A percentile compares a stretch with the other conserved stretches of the same genome.
These are phyloP conservation scores for Germaria angustata DNA, from an alignment of 2,888 invertebrate species.

Conservation along the genomic window DNA sequence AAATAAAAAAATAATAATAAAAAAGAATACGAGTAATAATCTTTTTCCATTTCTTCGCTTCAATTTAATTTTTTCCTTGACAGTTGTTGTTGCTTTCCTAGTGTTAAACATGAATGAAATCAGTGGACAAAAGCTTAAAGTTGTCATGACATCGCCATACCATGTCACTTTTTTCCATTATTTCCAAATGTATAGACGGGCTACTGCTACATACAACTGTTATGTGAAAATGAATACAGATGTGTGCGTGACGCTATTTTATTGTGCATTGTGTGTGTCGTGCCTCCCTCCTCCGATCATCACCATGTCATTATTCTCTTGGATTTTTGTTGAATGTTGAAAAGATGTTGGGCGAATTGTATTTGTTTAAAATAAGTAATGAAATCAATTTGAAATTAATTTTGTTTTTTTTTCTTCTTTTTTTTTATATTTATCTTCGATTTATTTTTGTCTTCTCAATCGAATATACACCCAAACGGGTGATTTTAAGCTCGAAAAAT, in stretches of 20 bases:
- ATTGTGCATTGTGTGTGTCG: background rate
- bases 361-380: constrained; percentile 65
- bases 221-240: background rate
- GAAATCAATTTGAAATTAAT: constrained; percentile 66
- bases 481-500: constrained; percentile 13
- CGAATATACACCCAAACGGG: background rate
- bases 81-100: background rate
- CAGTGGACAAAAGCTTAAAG: constrained; percentile 63
- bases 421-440: constrained; percentile 6
- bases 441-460: background rate
- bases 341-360: constrained; percentile 51
- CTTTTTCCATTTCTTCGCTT: constrained; percentile 36
- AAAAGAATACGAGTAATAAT: too few species aligned
- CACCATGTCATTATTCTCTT: background rate
- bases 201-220: background rate
- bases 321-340: constrained; percentile 20
- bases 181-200: constrained; percentile 26
- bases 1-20: constrained; percentile 33
- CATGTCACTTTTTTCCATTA: constrained; percentile 45
- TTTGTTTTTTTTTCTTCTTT: constrained; percentile 36
- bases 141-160: constrained; percentile 65
- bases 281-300: background rate
- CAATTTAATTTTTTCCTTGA: background rate
- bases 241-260: constrained; percentile 26
- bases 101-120: constrained; percentile 59